Evolutionary conservation across 2,113 vertebrate genomes (phyloP).

Genomic region (Butastur rufipennis): DNA sequence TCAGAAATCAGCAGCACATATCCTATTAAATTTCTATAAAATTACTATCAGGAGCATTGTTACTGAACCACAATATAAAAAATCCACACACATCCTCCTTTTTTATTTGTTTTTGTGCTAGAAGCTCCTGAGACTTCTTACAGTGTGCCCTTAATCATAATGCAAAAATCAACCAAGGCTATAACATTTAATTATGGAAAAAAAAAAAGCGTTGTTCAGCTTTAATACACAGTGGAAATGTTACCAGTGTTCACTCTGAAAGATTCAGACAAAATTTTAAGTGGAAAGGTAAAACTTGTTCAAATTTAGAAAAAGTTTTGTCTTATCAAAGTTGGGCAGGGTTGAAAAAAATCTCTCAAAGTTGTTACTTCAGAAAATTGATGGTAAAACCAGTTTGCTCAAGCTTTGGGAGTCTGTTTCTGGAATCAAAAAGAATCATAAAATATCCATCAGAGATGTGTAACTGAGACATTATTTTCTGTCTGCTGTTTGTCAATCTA

Average conservation of each 20-base stretch:
- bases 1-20: background rate
- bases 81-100: fast-evolving
- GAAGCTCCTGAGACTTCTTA: background rate
- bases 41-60: background rate
- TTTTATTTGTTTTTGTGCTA: background rate
- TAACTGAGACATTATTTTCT: background rate
- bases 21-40: background rate
- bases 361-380: background rate
- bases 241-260: background rate
- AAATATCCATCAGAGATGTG: background rate
- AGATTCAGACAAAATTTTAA: background rate
- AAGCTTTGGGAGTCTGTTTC: background rate
- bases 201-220: background rate
- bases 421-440: background rate
- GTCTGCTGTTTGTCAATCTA: background rate
- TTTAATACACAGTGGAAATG: background rate
- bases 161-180: background rate
- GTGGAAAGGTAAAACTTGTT: background rate
- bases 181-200: background rate
- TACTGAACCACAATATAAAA: background rate
- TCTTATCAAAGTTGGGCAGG: background rate
- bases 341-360: background rate
- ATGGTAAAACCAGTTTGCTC: background rate
- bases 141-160: background rate
- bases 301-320: background rate